Conservation (phyloP, 1,140 invertebrate species). For the Mizuhopecten yessoensis region DNA sequence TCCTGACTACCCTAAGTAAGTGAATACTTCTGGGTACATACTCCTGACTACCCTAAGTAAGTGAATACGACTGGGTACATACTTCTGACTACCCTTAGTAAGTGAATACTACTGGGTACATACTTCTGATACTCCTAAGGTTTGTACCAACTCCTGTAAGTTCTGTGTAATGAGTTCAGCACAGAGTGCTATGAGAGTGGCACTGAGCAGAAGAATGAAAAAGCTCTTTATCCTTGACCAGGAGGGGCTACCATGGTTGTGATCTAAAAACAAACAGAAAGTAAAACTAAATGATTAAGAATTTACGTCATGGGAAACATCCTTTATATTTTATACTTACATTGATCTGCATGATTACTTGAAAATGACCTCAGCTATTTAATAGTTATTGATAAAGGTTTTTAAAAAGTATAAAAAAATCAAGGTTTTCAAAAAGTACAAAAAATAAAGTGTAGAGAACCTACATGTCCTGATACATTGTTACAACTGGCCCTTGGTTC, state of each 20-base stretch:
- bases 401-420: too few species aligned
- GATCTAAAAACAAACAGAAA: conserved; percentile 20
- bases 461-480: too few species aligned
- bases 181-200: conserved; percentile 78
- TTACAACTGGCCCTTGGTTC: too few species aligned
- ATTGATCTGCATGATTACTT: too few species aligned
- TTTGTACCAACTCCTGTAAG: conserved; percentile 75
- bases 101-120: conserved; percentile 1
- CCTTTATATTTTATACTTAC: too few species aligned
- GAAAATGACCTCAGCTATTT: too few species aligned
- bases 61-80: too few species aligned
- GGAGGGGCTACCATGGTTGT: conserved; percentile 66
- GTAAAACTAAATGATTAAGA: neutral
- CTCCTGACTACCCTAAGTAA: conserved; percentile 74
- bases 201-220: conserved; percentile 74
- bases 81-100: neutral
- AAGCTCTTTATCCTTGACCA: conserved; percentile 79
- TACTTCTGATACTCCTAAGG: conserved; percentile 76
- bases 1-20: neutral
- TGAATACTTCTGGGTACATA: conserved; percentile 46
- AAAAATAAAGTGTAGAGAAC: neutral
- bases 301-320: too few species aligned
- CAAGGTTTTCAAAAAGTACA: neutral
- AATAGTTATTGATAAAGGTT: too few species aligned
- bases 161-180: conserved; percentile 79